Conservation (phyloP, 2,113 vertebrate genomes). For the Rhea pennata region DNA sequence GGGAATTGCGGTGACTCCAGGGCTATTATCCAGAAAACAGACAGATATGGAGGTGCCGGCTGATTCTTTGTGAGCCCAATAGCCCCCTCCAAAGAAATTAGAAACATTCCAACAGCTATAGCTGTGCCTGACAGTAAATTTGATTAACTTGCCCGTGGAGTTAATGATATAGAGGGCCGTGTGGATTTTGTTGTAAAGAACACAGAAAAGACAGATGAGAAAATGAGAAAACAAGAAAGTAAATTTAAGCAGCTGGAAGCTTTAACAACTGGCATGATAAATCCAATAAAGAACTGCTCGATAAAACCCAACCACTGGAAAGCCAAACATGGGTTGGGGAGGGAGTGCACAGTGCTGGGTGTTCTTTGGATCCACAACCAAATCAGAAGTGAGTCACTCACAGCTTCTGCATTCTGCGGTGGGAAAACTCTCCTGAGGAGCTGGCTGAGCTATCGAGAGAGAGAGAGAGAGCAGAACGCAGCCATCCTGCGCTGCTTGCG, state of each 20-base stretch:
- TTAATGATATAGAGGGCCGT: slow-evolving; percentile 76
- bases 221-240: slow-evolving; percentile 77
- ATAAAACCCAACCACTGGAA: slow-evolving; percentile 71
- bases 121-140: slow-evolving; percentile 70
- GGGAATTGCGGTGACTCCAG: background rate
- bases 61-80: slow-evolving; percentile 21
- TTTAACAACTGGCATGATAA: slow-evolving; percentile 77
- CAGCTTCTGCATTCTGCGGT: background rate
- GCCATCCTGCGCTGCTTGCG: background rate
- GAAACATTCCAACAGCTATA: slow-evolving; percentile 64
- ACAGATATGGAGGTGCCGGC: background rate
- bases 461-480: background rate
- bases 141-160: slow-evolving; percentile 72
- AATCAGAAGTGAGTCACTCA: background rate
- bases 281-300: slow-evolving; percentile 73
- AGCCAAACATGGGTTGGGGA: slow-evolving; percentile 47
- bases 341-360: background rate
- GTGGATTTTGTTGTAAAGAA: slow-evolving; percentile 78
- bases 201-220: slow-evolving; percentile 75
- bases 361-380: background rate
- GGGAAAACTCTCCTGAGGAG: background rate
- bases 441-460: accelerated
- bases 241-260: slow-evolving; percentile 76
- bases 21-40: background rate
- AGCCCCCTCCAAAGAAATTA: slow-evolving; percentile 49